These are phyloP conservation scores for Phoebastria nigripes DNA, from an alignment of 2,797 vertebrate species.

Conservation along the genomic window DNA sequence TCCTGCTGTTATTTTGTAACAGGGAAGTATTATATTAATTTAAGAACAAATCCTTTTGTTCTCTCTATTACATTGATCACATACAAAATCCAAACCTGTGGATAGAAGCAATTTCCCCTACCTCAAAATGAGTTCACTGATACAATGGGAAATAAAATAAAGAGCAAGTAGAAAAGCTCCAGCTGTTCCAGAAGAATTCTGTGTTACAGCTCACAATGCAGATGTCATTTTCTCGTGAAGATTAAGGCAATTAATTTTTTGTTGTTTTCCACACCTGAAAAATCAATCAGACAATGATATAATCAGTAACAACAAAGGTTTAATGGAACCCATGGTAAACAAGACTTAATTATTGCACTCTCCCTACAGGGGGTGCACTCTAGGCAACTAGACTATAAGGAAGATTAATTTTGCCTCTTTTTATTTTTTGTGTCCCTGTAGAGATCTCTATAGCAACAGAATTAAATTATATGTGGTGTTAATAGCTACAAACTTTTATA, in stretches of 20 bases:
- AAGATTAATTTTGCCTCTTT: constrained; percentile 64
- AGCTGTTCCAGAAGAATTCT: constrained; percentile 25
- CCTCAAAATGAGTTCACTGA: constrained; percentile 9
- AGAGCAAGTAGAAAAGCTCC: constrained; percentile 36
- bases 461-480: constrained; percentile 32
- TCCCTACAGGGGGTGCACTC: constrained; percentile 57
- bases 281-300: constrained; percentile 56
- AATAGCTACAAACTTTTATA: constrained; percentile 31
- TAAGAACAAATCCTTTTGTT: constrained; percentile 44
- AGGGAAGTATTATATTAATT: constrained; percentile 23
- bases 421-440: constrained; percentile 53
- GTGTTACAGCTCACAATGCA: constrained; percentile 1
- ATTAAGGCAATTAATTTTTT: constrained; percentile 55
- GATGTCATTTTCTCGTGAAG: not conserved
- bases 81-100: constrained; percentile 18
- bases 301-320: constrained; percentile 56
- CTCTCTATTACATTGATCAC: constrained; percentile 8
- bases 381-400: constrained; percentile 41
- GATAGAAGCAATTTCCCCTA: not conserved
- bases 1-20: constrained; percentile 19
- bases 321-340: constrained; percentile 55
- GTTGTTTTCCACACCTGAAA: constrained; percentile 58
- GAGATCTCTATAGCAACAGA: constrained; percentile 67
- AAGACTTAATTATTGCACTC: constrained; percentile 69
- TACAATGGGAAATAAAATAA: constrained; percentile 28